Evolutionary conservation across 2,797 vertebrate species (phyloP), one percentile per base, ranked within the genome.

Genomic region (Scleropages formosus): DNA sequence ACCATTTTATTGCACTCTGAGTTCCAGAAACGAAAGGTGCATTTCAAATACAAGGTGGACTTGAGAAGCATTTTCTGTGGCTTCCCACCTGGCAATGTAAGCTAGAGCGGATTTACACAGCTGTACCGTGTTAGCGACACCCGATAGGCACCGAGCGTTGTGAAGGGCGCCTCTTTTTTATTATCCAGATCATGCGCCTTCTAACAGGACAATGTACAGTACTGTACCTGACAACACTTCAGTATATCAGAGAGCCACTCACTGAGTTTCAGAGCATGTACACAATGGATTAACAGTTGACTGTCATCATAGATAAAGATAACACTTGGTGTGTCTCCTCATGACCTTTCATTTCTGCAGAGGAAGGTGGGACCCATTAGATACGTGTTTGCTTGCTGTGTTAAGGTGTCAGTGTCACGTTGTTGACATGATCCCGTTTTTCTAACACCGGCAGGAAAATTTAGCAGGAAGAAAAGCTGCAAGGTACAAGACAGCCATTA

Each of bases 381-480:
- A 72, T 62, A 66, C 77, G 27, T 77, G 63, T 81, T 79, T 75
- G 67, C 60, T 27, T 75, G 65, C 46, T 56, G 68, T 24, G 59
- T 77, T 77, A 65, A 59, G 64, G 47, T 69, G 73, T 39, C 2
- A 39, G 39, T 2, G 31, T 39, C 31, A 2, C 39, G 31, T 39
- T 39, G 39, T 6, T 39, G 31, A 31, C 31, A 39, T 31, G 6
- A 2, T 39, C 31, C 31, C 31, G 39, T 39, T 39, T 6, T 39
- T 6, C 31, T 39, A 39, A 6, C 39, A 2, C 2, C 39, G 31
- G 31, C 2, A 31, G 6, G 2, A 18, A 70, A 63, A 12, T 74
- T 72, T 77, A 53, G 46, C 75, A 77, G 79, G 74, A 73, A 66
- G 24, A 74, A 60, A 58, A 44, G 20, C 39, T 6, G 6, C 31